Evolutionary conservation across 2,888 invertebrate genomes (phyloP), one percentile per base, ranked within the genome.

Genomic region (Oscheius onirici): DNA sequence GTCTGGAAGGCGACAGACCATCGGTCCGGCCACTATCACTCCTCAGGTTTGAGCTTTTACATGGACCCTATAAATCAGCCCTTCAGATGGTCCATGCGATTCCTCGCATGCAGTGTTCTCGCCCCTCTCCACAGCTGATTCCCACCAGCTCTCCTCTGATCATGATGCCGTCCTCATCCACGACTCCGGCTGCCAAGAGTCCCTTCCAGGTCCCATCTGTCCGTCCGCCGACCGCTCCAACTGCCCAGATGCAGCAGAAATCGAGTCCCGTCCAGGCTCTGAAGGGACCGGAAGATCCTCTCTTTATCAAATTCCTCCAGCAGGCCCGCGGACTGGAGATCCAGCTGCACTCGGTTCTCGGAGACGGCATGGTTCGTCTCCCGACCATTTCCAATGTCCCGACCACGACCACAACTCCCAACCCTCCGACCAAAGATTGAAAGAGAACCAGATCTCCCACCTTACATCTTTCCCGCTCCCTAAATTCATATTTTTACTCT

Each of bases 291-390:
- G 49, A 63, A 15, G 63, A 63, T 10, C 49, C 63, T 17, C 22
- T n/a, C n/a, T 63, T 46, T 26, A 6, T 63, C 26, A 63, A 46
- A 24, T 63, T 63, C 34, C 26, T 63, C 6, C 24, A 24, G 13
- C 46, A 46, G 20, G 13, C 26, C 28, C 63, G 63, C 3, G n/a
- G 26, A 28, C 20, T 46, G 11, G 63, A 63, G 20, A 44, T 44
- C n/a, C 46, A 63, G n/a, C 22, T 46, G 15, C 63, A 63, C 28
- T 44, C 15, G 3, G 22, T 63, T 24, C 24, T 63, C 13, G 63
- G 63, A 26, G 63, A 63, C 20, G 46, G 49, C n/a, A 63, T 63
- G 63, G 49, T 63, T 24, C 46, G 63, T 24, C 26, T 63, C 22
- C 63, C 63, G 43, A n/a, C 11, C 11, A 10, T 41, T 15, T 28